Base-by-base conservation (phyloP, 2,888 invertebrate species). In the Chloroclystis v-ata region DNA sequence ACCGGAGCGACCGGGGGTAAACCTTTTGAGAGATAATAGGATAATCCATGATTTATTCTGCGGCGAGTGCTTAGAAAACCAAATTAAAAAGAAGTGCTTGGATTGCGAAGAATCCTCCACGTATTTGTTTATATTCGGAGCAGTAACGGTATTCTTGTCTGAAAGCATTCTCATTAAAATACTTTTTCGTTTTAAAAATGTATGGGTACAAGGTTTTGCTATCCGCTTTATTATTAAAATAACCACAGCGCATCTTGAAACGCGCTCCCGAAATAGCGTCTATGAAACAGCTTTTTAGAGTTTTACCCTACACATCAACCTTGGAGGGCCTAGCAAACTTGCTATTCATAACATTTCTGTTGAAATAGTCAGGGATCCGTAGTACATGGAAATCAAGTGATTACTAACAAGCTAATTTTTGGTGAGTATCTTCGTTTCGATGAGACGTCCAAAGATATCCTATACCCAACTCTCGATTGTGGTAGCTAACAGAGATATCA, bases 211-310 rank as follows among this genome's bases (percentile, higher is more conserved):
- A 39, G 28, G 33, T 40, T 40, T 29, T 37, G 30, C 14, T 10
- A 14, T 11, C 40, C 3, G 24, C 41, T 41, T 38, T 20, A 29
- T 28, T 42, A 43, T 35, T 30, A 37, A 44, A 44, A 49, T 37
- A 45, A 32, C 37, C 11, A n/a, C 29, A 30, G 25, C 30, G 43
- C 37, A 40, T 53, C 47, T 38, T 41, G 20, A 41, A 49, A 42
- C 43, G 16, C 33, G 11, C 12, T 47, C 47, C 49, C 26, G 20
- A 41, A 76, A 77, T 66, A 63, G 60, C 70, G 61, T 66, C 67
- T 67, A 59, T 57, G 56, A 69, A 69, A 72, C 67, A 52, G 57
- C 60, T 65, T 68, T 72, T 71, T 67, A 57, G 30, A 38, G 40
- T 33, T 29, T 40, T 45, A 28, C 37, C 45, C 44, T 45, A 44